Evolutionary conservation across 2,888 invertebrate species (phyloP), one percentile per base, ranked within the genome.

Genomic region (Noctua comes): DNA sequence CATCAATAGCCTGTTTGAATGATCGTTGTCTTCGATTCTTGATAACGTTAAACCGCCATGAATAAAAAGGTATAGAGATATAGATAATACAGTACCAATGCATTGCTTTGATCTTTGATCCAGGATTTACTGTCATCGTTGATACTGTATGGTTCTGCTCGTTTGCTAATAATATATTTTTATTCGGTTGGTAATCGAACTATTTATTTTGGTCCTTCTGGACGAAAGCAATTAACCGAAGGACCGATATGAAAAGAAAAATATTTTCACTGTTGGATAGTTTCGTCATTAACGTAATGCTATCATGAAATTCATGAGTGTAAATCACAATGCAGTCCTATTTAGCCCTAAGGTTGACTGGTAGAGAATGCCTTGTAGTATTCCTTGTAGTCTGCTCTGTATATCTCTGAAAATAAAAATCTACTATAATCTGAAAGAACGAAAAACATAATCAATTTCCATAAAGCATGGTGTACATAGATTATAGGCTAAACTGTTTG

Each of bases 401-500:
- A 65, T 65, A 10, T 36, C 64, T 40, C 24, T 65, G 65, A 65
- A 40, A n/a, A 18, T 40, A 6, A 4, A 24, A 8, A 10, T 40
- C 40, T 7, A 40, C 8, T 40, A 10, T 10, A 40, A 40, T 40
- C 10, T 40, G 40, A 40, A 40, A 40, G 40, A 43, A 43, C 43
- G 43, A 43, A 66, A 66, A 66, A 43, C n/a, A n/a, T 78, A 43
- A 68, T 57, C 24, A 68, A 54, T 62, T 76, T 62, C 51, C 59
- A 68, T 77, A 62, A 59, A 82, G n/a, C 46, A 59, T 51, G 27
- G 40, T 57, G 40, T 66, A 46, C 62, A 73, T 70, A 51, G 64
- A 78, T 66, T 51, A 65, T 64, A 69, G 51, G 18, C 46, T 36
- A 46, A 78, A 83, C 75, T 73, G 73, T 79, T 84, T 77, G 46